These are phyloP conservation scores for Spodoptera exigua DNA, from an alignment of 2,888 invertebrate species.

Conservation along the genomic window DNA sequence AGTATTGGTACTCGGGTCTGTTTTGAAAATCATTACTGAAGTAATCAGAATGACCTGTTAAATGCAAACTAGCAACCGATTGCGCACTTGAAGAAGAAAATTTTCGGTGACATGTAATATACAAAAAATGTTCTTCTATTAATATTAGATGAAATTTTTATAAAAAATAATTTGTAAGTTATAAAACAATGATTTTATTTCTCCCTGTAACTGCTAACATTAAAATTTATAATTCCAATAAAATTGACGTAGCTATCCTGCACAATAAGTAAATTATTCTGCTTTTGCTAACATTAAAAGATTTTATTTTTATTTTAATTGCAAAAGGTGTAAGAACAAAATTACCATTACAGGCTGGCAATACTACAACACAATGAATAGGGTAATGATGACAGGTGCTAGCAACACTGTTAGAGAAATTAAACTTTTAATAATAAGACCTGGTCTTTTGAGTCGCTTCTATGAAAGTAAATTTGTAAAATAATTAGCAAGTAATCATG, in stretches of 20 bases:
- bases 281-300: conserved; percentile 4
- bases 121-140: too few relatives aligned
- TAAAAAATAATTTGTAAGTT: too few relatives aligned
- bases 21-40: too few relatives aligned
- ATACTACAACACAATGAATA: conserved; percentile 29
- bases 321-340: conserved; percentile 33
- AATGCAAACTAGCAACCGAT: too few relatives aligned
- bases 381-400: conserved; percentile 47
- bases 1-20: too few relatives aligned
- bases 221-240: not conserved
- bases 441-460: too few relatives aligned
- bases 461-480: not conserved
- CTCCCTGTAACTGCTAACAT: too few relatives aligned
- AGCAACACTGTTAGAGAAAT: conserved; percentile 24
- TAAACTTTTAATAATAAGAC: conserved; percentile 10
- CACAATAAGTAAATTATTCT: not conserved
- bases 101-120: too few relatives aligned
- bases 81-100: too few relatives aligned
- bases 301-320: conserved; percentile 16
- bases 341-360: conserved; percentile 16
- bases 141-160: too few relatives aligned
- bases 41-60: too few relatives aligned
- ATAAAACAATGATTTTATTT: too few relatives aligned
- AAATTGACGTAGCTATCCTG: not conserved
- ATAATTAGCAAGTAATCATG: conserved; percentile 43